phyloP scores from a whole-genome alignment of 2,888 invertebrate genomes.

The Xanthostigma xanthostigma region DNA sequence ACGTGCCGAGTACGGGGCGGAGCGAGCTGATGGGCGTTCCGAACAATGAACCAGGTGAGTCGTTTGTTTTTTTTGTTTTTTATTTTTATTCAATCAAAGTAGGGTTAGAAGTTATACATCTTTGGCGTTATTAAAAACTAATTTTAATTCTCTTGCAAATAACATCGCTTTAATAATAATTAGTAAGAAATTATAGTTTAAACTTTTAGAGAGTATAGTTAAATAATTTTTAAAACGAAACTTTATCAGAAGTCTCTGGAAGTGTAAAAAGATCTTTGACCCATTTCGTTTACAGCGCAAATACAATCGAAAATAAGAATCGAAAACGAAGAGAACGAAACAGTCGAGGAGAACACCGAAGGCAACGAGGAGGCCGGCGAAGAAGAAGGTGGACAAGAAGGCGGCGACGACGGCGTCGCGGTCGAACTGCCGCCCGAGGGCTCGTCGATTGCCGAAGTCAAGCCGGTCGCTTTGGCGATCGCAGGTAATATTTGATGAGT shows the following conservation, averaged over 20 bases:
- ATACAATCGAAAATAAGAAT: not conserved
- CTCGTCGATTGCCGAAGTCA: constrained; percentile 57
- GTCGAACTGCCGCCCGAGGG: constrained; percentile 39
- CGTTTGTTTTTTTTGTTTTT: no score
- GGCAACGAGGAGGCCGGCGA: constrained; percentile 17
- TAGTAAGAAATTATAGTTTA: no score
- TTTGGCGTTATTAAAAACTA: no score
- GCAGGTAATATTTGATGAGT: constrained; percentile 21
- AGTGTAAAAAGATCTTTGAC: no score
- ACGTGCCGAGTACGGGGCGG: not conserved
- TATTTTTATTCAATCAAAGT: no score
- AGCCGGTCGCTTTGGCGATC: constrained; percentile 45
- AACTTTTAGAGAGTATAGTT: no score
- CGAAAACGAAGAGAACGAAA: constrained; percentile 12
- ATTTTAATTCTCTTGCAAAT: no score
- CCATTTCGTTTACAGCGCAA: not conserved
- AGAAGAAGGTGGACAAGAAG: constrained; percentile 23
- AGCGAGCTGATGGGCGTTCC: not conserved
- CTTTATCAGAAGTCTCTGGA: no score
- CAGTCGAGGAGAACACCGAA: constrained; percentile 13
- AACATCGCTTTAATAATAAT: no score
- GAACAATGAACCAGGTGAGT: not conserved
- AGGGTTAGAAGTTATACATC: no score
- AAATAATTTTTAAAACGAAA: no score
- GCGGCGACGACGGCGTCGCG: constrained; percentile 27